Percentiles rank a stretch among this genome's conserved stretches.
Conservation (phyloP, 2,797 vertebrate species). For the Numenius phaeopus region DNA sequence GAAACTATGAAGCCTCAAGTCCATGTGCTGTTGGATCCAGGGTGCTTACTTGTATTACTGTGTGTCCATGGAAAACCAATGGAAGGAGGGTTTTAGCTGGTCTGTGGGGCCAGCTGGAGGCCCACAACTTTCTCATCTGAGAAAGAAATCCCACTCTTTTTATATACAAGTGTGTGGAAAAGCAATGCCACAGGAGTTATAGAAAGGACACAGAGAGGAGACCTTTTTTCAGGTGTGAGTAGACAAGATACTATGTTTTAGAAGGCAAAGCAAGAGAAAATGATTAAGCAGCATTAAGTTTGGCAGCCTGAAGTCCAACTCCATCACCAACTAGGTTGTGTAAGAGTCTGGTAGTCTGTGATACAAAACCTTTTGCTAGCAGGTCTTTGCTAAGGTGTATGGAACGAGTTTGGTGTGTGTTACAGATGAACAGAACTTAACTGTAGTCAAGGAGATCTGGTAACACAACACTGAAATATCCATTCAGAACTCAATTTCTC, state of each 20-base stretch:
- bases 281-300: background rate
- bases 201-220: background rate
- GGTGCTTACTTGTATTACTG: background rate
- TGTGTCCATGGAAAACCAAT: background rate
- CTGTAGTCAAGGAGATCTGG: background rate
- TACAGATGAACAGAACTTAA: background rate
- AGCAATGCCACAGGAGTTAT: background rate
- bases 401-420: background rate
- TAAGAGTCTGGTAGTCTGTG: background rate
- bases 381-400: background rate
- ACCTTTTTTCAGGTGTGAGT: background rate
- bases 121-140: background rate
- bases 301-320: background rate
- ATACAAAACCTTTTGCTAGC: background rate
- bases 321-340: background rate
- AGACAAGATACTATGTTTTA: background rate
- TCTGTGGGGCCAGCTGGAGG: background rate
- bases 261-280: background rate
- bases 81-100: background rate
- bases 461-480: background rate
- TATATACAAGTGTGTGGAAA: background rate
- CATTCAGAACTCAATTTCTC: background rate
- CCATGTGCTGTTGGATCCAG: fast-evolving
- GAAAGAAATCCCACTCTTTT: background rate
- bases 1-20: background rate